A percentile compares a stretch with the other conserved stretches of the same genome.
Evolutionary conservation across 2,888 invertebrate genomes (phyloP).

Genomic region (Mesorhabditis spiculigera): DNA sequence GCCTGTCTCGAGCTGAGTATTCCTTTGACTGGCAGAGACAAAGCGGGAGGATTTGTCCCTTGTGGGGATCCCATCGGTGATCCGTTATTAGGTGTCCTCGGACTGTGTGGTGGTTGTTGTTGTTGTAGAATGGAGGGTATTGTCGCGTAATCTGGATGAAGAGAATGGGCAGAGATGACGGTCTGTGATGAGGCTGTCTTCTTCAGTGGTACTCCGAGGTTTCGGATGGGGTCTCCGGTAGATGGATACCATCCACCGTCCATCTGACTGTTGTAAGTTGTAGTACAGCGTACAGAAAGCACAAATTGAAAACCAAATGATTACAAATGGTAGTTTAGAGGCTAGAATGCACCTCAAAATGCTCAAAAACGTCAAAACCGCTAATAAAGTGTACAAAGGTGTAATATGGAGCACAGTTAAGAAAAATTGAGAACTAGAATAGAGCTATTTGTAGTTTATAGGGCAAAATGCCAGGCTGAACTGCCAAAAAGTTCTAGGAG

Average conservation of each 20-base stretch:
- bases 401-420: no score
- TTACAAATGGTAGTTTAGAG: no score
- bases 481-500: no score
- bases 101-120: background rate
- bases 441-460: no score
- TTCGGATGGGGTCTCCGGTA: background rate
- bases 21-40: background rate
- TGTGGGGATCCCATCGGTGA: background rate
- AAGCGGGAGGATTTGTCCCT: background rate
- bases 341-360: no score
- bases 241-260: background rate
- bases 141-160: background rate
- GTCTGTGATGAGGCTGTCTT: conserved; percentile 2
- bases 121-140: background rate
- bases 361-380: no score
- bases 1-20: background rate
- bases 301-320: no score
- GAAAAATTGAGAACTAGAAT: no score
- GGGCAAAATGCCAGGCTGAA: no score
- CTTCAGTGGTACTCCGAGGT: conserved; percentile 1
- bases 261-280: background rate
- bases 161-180: background rate
- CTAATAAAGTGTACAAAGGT: no score
- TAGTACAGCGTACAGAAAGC: no score
- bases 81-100: background rate